Base-by-base conservation (phyloP, 1,140 invertebrate genomes). In the Stegodyphus dumicola region DNA sequence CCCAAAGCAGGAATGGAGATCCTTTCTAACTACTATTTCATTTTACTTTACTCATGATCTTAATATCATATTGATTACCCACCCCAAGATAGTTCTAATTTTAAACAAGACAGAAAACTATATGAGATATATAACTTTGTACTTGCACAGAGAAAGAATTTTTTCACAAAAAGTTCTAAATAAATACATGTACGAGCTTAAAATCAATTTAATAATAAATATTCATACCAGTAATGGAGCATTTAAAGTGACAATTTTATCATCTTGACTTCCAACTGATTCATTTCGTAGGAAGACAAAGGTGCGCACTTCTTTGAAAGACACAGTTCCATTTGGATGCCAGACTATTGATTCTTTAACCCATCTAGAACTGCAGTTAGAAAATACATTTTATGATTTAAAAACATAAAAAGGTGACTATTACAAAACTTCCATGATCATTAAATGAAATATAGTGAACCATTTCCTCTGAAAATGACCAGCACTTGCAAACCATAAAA, bases 271-370 rank as follows among this genome's bases (percentile, higher is more conserved):
- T 11, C 84, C 84, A 53, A 86, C 76, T 53, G 84, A 86, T 78
- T 86, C 66, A 78, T 78, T 78, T 5, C 84, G 65, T 5, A 86
- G 49, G 49, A 86, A 86, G 66, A 78, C 76, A 65, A 86, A 86
- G 6, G 76, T 86, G 77, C 76, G 51, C 5, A 77, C 48, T 86
- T 86, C 84, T 52, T 71, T 78, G 51, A 77, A 86, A 78, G 75
- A 78, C 7, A 86, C 84, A n/a, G 84, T 86, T 6, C 84, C 84
- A 78, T 86, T 86, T 64, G 66, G 54, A 78, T 86, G 75, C 76
- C 76, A 86, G 7, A n/a, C 33, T 53, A 86, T 86, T 49, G 76
- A 49, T 52, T 86, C 56, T 78, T 86, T 86, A 11, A 71, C 70
- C 84, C 84, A 86, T 18, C 70, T 17, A 33, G 84, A 86, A n/a